Conservation (phyloP, 2,113 vertebrate species). For the Nothocercus julius region DNA sequence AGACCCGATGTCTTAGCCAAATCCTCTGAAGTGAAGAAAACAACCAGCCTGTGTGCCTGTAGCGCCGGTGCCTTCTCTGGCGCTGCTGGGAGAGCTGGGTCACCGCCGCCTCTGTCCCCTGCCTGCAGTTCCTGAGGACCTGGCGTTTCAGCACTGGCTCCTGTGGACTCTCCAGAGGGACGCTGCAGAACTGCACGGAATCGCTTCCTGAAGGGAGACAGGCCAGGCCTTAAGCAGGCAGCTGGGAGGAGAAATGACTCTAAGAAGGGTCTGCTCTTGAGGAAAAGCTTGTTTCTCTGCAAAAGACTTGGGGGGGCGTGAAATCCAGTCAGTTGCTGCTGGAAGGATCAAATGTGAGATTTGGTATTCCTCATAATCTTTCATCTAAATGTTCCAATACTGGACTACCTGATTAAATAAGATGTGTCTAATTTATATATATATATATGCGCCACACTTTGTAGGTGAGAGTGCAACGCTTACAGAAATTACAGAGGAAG, state of each 20-base stretch:
- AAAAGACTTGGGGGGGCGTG: neutral
- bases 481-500: neutral
- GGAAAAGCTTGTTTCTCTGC: neutral
- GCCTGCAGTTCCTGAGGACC: constrained; percentile 6
- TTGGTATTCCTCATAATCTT: neutral
- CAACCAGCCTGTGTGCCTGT: neutral
- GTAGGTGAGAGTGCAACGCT: neutral
- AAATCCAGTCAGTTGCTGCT: neutral
- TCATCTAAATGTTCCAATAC: neutral
- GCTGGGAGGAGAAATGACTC: neutral
- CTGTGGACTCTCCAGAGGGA: neutral
- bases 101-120: neutral
- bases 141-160: neutral
- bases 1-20: neutral
- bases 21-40: neutral
- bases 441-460: neutral
- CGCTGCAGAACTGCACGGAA: neutral
- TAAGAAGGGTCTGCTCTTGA: neutral
- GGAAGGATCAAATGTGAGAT: rapidly evolving
- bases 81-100: neutral
- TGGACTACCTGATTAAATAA: neutral
- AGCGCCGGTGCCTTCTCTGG: neutral
- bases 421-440: neutral
- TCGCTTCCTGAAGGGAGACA: neutral
- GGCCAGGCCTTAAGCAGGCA: neutral